Evolutionary conservation across 2,113 vertebrate species (phyloP).

Genomic region (Upupa epops): DNA sequence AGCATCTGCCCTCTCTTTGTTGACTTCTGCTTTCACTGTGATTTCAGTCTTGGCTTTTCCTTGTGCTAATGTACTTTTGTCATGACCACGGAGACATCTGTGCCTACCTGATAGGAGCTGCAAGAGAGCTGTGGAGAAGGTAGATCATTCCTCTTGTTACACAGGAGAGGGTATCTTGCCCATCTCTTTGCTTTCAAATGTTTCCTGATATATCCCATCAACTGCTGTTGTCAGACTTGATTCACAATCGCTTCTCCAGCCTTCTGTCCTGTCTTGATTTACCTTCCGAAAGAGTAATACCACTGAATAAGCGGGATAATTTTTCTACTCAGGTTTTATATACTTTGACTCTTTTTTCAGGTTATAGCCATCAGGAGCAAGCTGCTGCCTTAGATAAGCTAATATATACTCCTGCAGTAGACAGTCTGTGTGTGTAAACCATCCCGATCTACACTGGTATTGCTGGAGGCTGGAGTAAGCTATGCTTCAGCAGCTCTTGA

Average conservation of each 20-base stretch:
- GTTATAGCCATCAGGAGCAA: slow-evolving; percentile 53
- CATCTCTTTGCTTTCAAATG: not conserved
- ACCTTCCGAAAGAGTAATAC: not conserved
- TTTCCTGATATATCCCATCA: not conserved
- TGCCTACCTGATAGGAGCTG: not conserved
- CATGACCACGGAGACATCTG: not conserved
- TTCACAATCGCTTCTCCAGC: not conserved
- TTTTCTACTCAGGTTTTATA: slow-evolving; percentile 38
- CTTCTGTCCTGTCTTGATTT: not conserved
- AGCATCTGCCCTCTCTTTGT: not conserved
- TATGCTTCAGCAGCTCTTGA: slow-evolving; percentile 49
- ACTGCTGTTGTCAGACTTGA: not conserved
- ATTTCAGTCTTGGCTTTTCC: not conserved
- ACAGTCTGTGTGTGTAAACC: slow-evolving; percentile 16
- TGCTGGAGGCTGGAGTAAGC: slow-evolving; percentile 55
- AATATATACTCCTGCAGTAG: slow-evolving; percentile 39
- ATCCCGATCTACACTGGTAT: slow-evolving; percentile 33
- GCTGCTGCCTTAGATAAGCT: slow-evolving; percentile 62
- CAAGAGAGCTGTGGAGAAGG: not conserved
- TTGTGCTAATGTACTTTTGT: not conserved
- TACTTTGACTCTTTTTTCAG: slow-evolving; percentile 24
- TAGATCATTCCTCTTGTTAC: not conserved
- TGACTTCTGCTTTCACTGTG: not conserved
- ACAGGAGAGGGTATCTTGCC: not conserved
- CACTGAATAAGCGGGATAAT: not conserved